Base-by-base conservation (phyloP, 2,797 vertebrate genomes). In the Ataeniobius toweri region DNA sequence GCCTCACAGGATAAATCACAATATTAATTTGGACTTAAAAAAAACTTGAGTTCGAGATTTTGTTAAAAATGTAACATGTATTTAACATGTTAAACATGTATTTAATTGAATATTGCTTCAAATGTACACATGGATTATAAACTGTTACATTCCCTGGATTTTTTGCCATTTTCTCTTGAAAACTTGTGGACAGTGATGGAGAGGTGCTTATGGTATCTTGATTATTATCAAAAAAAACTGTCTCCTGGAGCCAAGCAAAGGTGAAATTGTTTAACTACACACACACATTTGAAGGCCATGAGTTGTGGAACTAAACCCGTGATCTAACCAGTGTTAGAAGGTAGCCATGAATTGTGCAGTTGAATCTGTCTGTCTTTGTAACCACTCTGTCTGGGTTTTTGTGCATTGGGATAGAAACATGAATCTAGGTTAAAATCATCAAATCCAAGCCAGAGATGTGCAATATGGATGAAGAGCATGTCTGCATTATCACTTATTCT, bases 161-260 rank as follows among this genome's bases (percentile, higher is more conserved):
- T 28, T n/a, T 59, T 13, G 26, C 14, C 18, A 16, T 31, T 59
- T 31, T 31, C 13, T 31, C 59, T 8, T 36, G 14, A 8, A 63
- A 36, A 85, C 83, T 85, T 75, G 74, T 86, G 76, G 86, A 77
- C 73, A 79, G 78, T 63, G 78, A 85, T 53, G 78, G 81, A 82
- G 77, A 83, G 55, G 67, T 85, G 90, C 83, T 87, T 87, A 91
- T 86, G 85, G 78, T 86, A 81, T 90, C 83, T 91, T 67, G 81
- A 78, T 76, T 77, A 77, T 88, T 77, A 86, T 91, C 88, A 80
- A 80, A 89, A 31, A 31, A 82, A 51, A 18, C 80, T 80, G 86
- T 77, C 88, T 85, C 67, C 61, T 73, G 8, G 67, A 83, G 85
- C 80, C 41, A 18, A 55, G 13, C 67, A 36, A 50, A 3, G 77